Evolutionary conservation across 2,797 vertebrate genomes (phyloP), one percentile per base, ranked within the genome.

Genomic region (Pelodytes ibericus): DNA sequence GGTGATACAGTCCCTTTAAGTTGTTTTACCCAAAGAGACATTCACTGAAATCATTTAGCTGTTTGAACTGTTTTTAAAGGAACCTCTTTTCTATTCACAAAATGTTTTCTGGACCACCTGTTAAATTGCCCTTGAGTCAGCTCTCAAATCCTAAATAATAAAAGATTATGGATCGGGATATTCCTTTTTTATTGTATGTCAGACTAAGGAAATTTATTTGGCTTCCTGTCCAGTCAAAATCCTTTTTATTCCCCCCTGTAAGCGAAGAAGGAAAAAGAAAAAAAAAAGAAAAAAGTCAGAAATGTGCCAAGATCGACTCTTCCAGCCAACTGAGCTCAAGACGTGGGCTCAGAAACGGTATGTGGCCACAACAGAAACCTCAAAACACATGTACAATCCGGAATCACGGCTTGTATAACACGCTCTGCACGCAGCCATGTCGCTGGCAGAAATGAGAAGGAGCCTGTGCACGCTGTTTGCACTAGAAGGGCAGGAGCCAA

Each of bases 321-420:
- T 72, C 16, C 57, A 73, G 70, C 63, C 71, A 78, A 60, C 69
- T 62, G 15, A 78, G 68, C 68, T 65, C 47, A 59, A 71, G 24
- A 49, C 49, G 10, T 47, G 39, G 69, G 47, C 0, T 27, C 2
- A 18, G 5, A 51, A 36, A 70, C 64, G 27, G 31, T 39, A 79
- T 60, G 24, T 66, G 31, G 27, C 59, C 25, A 79, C 64, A 79
- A 73, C 30, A 62, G 64, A 79, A 73, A 79, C 76, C 76, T 73
- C 71, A 79, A 79, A 79, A 79, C 76, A 79, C 71, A 79, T 79
- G 76, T 79, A 73, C 76, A 30, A 68, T 73, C 71, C 63, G 71
- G 71, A 73, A 79, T 79, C 57, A 73, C 30, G 71, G 76, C 71
- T 79, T 79, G 76, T 79, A 53, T 73, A 73, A 79, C 76, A 73